Base-by-base conservation (phyloP, 2,113 vertebrate species). In the Stercorarius parasiticus region DNA sequence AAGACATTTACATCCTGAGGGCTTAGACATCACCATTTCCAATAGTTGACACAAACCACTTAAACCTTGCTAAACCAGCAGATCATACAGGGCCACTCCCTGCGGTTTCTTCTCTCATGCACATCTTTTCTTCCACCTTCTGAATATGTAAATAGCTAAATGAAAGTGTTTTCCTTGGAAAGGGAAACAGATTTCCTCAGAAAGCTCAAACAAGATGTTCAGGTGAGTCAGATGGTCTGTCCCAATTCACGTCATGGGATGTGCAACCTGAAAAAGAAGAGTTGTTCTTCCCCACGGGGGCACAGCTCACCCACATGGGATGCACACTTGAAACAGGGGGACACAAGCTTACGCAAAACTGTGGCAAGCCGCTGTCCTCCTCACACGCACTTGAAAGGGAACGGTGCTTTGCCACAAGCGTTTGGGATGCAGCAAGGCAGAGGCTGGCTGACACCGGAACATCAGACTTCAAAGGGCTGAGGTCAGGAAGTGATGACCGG, bases 211-310 rank as follows among this genome's bases (percentile, higher is more conserved):
- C 4, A 29, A 52, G 74, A 10, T 6, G 20, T 26, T 62, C 2
- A 27, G 85, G 40, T 49, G 66, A 93, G 83, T 71, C 83, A 82
- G 40, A 47, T 1, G 21, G 45, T 27, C 55, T 40, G 65, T 9
- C 61, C 23, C 29, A 25, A 13, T 30, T 82, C 74, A n/a, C 1
- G 0, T 71, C 23, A 76, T 0, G 5, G 77, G 17, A 72, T 59
- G n/a, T 80, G 29, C 21, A 58, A 52, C 56, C 66, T 61, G 65
- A 49, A 58, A 34, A n/a, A 52, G n/a, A 20, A 52, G 29, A 36
- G 77, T 0, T 22, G 22, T 23, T 73, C 34, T 74, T 61, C 34
- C 52, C 47, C 50, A 1, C 0, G 1, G 59, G 34, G 7, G 3
- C 19, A 52, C 8, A 89, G 86, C 73, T 34, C 65, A 59, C 1